Base-by-base conservation (phyloP, 2,888 invertebrate genomes). In the Leptinotarsa haldemani region DNA sequence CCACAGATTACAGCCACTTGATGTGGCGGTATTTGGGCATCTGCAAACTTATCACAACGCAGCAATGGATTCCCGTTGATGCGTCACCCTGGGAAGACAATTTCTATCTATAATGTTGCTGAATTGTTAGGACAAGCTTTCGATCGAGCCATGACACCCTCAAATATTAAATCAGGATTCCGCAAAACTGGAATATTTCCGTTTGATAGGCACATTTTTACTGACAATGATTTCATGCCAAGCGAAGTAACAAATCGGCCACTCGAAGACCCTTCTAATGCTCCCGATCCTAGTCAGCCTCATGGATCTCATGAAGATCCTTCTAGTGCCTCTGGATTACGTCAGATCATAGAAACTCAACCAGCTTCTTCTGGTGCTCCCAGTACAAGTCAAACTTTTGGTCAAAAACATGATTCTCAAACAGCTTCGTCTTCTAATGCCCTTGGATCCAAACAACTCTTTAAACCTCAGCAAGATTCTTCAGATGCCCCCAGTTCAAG, bases 1-100 rank as follows among this genome's bases (percentile, higher is more conserved):
- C 7, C 85, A 84, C 66, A 87, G 86, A 77, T 61, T 88, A 67
- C 88, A 88, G 80, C 87, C 87, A 15, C 78, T 88, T 18, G 86
- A 88, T 78, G 82, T 85, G 9, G 82, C 84, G 22, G 80, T 87
- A 4, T 85, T 83, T 79, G 85, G 84, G 4, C 86, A 86, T 20
- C 85, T 88, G 48, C 87, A 88, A 68, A 79, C 79, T 30, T 79
- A 73, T 74, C 83, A 83, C 71, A 81, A 82, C 71, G 78, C 80
- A 47, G 83, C 84, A 18, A 77, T 82, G 46, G 83, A 86, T 76
- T 79, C 81, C 16, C 85, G 84, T 74, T 86, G 78, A 74, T 86
- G 75, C 74, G 79, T 74, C 80, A 88, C 80, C 87, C 86, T 7
- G 87, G 87, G 3, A 84, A 82, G 77, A 80, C 85, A 15, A 79